phyloP scores from a whole-genome alignment of 2,797 vertebrate species.

The Coendou prehensilis region DNA sequence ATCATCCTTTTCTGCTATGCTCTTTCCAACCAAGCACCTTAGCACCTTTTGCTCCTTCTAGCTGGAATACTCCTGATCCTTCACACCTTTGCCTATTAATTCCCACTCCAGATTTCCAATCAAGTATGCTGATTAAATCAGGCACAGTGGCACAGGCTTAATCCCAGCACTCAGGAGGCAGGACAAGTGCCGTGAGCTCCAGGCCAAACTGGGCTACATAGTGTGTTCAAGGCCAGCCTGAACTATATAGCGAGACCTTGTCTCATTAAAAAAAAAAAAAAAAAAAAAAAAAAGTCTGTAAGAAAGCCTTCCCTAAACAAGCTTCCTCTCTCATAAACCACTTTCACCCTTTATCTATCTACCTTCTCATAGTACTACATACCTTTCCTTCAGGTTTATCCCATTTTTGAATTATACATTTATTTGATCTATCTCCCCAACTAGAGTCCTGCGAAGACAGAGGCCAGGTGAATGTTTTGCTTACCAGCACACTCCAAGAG shows the following conservation, averaged over 20 bases:
- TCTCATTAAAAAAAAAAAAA: background rate
- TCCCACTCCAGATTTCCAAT: background rate
- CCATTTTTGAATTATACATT: background rate
- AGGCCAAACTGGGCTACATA: background rate
- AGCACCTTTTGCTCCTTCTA: background rate
- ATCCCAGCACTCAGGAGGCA: background rate
- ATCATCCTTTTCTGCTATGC: background rate
- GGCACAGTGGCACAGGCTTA: background rate
- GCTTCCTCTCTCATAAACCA: background rate
- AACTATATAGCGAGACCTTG: background rate
- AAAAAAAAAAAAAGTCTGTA: background rate
- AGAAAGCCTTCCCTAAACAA: background rate
- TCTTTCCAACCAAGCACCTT: background rate
- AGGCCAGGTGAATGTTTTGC: background rate
- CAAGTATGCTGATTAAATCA: background rate
- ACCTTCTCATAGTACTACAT: background rate
- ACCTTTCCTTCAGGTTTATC: conserved; percentile 11
- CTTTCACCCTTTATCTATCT: background rate
- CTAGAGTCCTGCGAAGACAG: background rate
- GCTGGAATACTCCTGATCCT: background rate
- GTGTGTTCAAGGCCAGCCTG: background rate
- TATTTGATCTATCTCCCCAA: background rate
- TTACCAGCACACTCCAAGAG: background rate
- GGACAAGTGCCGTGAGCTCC: background rate
- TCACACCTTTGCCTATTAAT: background rate